Base-by-base conservation (phyloP, 2,888 invertebrate species). In the Drosophila atripex region DNA sequence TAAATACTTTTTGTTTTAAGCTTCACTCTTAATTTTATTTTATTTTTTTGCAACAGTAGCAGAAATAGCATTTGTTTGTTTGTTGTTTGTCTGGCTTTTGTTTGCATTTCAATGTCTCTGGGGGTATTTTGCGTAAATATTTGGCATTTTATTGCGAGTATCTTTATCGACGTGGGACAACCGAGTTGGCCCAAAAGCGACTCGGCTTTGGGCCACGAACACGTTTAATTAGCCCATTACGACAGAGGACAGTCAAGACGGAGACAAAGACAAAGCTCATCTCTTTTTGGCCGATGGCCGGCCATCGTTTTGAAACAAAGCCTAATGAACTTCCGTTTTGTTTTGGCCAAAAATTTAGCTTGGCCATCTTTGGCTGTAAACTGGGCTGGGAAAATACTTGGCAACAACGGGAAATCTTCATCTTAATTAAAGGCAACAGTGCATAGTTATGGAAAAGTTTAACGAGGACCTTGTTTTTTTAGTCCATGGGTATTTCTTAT, bases 271-370 rank as follows among this genome's bases (percentile, higher is more conserved):
- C 25, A 23, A 38, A 39, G 16, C 39, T 45, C 53, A 55, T 45
- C 54, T 54, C 55, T 39, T n/a, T 32, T 23, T n/a, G 30, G 12
- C 16, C 32, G 25, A 25, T 21, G 7, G 28, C 28, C 28, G 8
- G 28, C 28, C 12, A 25, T 56, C 32, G 50, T 60, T 50, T 50
- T 25, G 14, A 71, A 56, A 82, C 70, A 78, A 78, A 76, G 79
- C 78, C 83, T 79, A 84, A 79, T 79, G 77, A 79, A 71, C 84
- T 83, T 79, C 78, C 78, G 78, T 84, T 84, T 80, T 74, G 61
- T 59, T 65, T 60, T 60, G 60, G 60, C 59, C 46, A 46, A 23
- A 12, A 32, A 11, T 32, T 28, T 28, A 25, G 11, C 5, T 38
- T n/a, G 11, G n/a, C 12, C 14, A 4, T n/a, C 14, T 38, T n/a